phyloP scores from a whole-genome alignment of 2,113 vertebrate species.

The Myiopsitta monachus region DNA sequence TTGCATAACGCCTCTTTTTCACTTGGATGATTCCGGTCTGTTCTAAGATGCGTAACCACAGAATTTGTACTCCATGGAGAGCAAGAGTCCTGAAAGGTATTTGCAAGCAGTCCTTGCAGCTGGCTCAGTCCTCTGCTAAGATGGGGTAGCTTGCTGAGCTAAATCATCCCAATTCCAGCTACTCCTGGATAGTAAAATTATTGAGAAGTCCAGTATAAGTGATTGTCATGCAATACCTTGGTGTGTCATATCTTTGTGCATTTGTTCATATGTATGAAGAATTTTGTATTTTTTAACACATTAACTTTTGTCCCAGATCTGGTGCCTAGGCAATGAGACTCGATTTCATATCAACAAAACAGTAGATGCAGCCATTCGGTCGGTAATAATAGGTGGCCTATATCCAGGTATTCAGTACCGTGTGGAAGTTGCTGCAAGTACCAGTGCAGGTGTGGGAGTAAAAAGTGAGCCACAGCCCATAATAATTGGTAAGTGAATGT shows the following conservation, averaged over 20 bases:
- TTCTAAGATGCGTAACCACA: not conserved
- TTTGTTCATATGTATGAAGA: not conserved
- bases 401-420: constrained; percentile 92
- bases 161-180: not conserved
- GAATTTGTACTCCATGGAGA: not conserved
- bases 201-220: not conserved
- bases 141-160: not conserved
- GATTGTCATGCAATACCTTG: not conserved
- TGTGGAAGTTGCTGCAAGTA: constrained; percentile 96
- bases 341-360: constrained; percentile 98
- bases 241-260: fast-evolving
- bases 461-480: constrained; percentile 94
- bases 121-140: not conserved
- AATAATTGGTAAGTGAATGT: constrained; percentile 85
- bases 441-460: constrained; percentile 92
- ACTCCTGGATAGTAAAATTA: not conserved
- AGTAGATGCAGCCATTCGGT: constrained; percentile 94
- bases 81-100: not conserved
- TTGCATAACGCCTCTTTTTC: not conserved
- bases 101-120: not conserved
- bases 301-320: constrained; percentile 81
- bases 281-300: not conserved
- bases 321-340: constrained; percentile 97
- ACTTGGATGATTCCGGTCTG: not conserved
- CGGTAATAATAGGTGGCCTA: constrained; percentile 94